These are phyloP conservation scores for Vanessa tameamea DNA, from an alignment of 1,140 invertebrate genomes.

Conservation along the genomic window DNA sequence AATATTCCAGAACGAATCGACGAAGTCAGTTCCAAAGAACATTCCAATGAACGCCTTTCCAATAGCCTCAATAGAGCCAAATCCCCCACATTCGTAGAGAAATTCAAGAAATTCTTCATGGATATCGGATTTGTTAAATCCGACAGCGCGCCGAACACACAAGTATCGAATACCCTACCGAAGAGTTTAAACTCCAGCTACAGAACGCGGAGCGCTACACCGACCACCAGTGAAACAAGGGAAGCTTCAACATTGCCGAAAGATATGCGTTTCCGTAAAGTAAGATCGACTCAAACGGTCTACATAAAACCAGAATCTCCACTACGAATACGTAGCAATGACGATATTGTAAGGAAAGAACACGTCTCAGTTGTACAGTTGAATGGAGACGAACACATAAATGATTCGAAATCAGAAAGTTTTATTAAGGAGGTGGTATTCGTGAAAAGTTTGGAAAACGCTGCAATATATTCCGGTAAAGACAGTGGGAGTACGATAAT, in stretches of 20 bases:
- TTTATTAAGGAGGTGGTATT: conserved; percentile 64
- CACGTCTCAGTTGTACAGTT: conserved; percentile 70
- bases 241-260: conserved; percentile 71
- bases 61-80: conserved; percentile 68
- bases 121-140: conserved; percentile 69
- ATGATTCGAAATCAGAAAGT: conserved; percentile 53
- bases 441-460: conserved; percentile 61
- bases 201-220: conserved; percentile 58
- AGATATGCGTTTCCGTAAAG: conserved; percentile 74
- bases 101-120: conserved; percentile 74
- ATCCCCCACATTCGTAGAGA: conserved; percentile 74
- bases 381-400: conserved; percentile 68
- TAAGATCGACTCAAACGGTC: conserved; percentile 68
- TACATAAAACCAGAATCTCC: conserved; percentile 70
- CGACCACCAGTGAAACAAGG: conserved; percentile 47
- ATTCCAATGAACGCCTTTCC: conserved; percentile 61
- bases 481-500: conserved; percentile 74
- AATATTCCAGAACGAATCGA: conserved; percentile 72
- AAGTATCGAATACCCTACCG: conserved; percentile 55
- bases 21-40: conserved; percentile 61
- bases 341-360: conserved; percentile 50
- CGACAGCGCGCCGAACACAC: conserved; percentile 43
- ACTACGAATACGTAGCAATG: conserved; percentile 37
- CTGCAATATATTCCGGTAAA: conserved; percentile 60
- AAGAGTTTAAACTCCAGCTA: conserved; percentile 67